A percentile compares a stretch with the other conserved stretches of the same genome.
Conservation (phyloP, 2,113 vertebrate species). For the Serinus canaria region DNA sequence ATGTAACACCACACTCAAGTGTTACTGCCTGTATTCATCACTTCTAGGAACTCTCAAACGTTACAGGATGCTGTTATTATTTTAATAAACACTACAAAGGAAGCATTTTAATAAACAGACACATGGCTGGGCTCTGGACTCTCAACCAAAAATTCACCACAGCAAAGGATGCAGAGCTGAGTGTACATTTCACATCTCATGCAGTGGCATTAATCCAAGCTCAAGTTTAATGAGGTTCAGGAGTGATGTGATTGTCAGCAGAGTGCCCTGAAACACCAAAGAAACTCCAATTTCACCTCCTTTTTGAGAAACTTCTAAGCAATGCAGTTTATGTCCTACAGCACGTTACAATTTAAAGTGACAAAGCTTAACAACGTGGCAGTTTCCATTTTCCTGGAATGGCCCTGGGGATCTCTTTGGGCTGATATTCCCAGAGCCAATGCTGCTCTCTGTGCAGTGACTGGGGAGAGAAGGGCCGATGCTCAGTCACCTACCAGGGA, state of each 20-base stretch:
- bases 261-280: not conserved
- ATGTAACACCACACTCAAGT: not conserved
- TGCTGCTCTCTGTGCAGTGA: not conserved
- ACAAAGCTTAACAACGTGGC: not conserved
- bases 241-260: not conserved
- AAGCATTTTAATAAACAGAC: not conserved
- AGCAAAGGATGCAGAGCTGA: not conserved
- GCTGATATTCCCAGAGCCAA: accelerated
- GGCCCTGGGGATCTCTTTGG: not conserved
- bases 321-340: not conserved
- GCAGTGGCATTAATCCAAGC: not conserved
- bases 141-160: not conserved
- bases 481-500: not conserved
- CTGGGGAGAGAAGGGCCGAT: not conserved
- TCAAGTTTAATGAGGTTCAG: not conserved
- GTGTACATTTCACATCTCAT: not conserved
- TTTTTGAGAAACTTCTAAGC: not conserved
- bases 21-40: not conserved
- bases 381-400: not conserved
- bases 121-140: not conserved
- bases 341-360: not conserved
- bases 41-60: not conserved
- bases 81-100: not conserved
- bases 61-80: not conserved
- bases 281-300: not conserved